Evolutionary conservation across 1,140 invertebrate genomes (phyloP).

Genomic region (Ceratosolen solmsi): DNA sequence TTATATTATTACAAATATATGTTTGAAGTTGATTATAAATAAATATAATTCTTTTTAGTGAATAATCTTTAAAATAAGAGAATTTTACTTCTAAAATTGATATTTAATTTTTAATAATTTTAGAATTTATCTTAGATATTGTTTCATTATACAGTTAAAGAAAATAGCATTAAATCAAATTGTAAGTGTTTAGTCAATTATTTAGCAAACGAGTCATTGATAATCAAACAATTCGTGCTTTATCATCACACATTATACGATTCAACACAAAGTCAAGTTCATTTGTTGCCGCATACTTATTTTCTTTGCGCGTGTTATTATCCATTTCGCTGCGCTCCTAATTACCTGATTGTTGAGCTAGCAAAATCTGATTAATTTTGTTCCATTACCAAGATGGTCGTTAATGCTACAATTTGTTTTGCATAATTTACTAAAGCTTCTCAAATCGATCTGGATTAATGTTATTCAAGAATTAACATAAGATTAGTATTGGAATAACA

Average conservation of each 20-base stretch:
- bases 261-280: conserved; percentile 35
- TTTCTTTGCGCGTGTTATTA: not conserved
- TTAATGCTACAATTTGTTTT: not conserved
- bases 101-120: too few relatives aligned
- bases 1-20: too few relatives aligned
- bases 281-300: not conserved
- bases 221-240: not conserved
- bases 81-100: too few relatives aligned
- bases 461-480: not conserved
- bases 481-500: not conserved
- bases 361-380: not conserved
- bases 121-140: too few relatives aligned
- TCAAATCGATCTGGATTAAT: not conserved
- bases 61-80: too few relatives aligned
- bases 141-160: too few relatives aligned
- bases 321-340: conserved; percentile 23
- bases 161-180: too few relatives aligned
- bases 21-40: too few relatives aligned
- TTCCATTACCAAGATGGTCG: not conserved
- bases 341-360: conserved; percentile 12
- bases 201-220: too few relatives aligned
- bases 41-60: too few relatives aligned
- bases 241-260: conserved; percentile 16
- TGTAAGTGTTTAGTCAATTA: too few relatives aligned
- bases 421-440: not conserved